Base-by-base conservation (phyloP, 2,888 invertebrate species). In the Siphlonurus alternatus region DNA sequence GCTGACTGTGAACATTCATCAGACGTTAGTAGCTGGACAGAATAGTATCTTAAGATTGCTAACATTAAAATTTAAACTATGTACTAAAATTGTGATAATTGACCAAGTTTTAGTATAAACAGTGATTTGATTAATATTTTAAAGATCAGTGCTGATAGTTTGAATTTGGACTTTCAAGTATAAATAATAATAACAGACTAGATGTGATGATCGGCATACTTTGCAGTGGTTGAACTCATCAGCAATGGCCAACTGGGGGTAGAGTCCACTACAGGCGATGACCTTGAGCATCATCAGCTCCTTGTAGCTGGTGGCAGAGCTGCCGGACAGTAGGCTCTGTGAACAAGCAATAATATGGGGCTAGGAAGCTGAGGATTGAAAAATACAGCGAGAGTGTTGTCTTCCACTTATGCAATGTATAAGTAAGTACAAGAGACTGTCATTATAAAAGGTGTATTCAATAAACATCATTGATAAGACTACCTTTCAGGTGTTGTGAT, bases 191-290 rank as follows among this genome's bases (percentile, higher is more conserved):
- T 51, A n/a, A 25, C 25, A 18, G 25, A 51, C 51, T 7, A 38
- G 0, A n/a, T 10, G 2, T n/a, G n/a, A n/a, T n/a, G n/a, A n/a
- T n/a, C n/a, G n/a, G n/a, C n/a, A n/a, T 74, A 83, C 83, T 80
- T 94, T 93, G 71, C 88, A 92, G 70, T 89, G 86, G 75, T 98
- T 98, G 71, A 89, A 90, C 71, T 93, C 92, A 74, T 99, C 98
- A 1, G 93, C 86, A n/a, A 94, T 84, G 0, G 96, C 93, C 65
- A 95, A 83, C 78, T 98, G 95, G 0, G 98, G 98, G 75, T 97
- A 98, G 63, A 99, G 79, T 0, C 97, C 96, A 76, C 93, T 88
- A 69, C 91, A 89, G 22, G 99, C 76, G 65, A 98, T 90, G 56
- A 91, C 76, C 74, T 89, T 90, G 19, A 89, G 72, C 74, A 88